Evolutionary conservation across 1,140 invertebrate genomes (phyloP).

Genomic region (Drosophila pruinosa): DNA sequence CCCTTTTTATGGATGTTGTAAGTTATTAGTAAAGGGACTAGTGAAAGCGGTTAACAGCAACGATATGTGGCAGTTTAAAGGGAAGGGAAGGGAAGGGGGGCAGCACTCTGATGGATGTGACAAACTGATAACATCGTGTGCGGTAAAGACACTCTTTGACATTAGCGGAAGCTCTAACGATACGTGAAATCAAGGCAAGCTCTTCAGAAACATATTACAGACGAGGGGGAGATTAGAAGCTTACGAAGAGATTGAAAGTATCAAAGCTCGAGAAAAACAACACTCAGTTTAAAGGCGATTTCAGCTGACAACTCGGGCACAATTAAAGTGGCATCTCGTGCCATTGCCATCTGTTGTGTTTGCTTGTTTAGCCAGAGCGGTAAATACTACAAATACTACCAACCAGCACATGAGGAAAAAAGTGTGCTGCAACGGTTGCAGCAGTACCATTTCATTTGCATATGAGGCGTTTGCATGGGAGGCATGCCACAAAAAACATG

Average conservation of each 20-base stretch:
- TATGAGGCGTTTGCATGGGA: slow-evolving; percentile 18
- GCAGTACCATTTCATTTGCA: slow-evolving; percentile 74
- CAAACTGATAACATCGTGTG: slow-evolving; percentile 15
- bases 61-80: background rate
- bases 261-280: background rate
- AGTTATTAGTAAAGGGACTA: slow-evolving; percentile 25
- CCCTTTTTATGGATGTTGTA: slow-evolving; percentile 53
- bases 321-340: background rate
- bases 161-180: background rate
- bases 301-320: background rate
- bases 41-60: slow-evolving; percentile 23
- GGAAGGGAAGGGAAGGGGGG: background rate
- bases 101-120: slow-evolving; percentile 14
- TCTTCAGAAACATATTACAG: background rate
- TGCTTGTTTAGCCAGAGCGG: slow-evolving; percentile 54
- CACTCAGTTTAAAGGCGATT: background rate
- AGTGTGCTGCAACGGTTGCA: slow-evolving; percentile 23
- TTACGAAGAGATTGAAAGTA: background rate
- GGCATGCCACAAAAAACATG: slow-evolving; percentile 40
- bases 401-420: background rate
- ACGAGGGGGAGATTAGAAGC: background rate
- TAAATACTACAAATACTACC: slow-evolving; percentile 57
- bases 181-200: background rate
- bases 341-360: slow-evolving; percentile 28
- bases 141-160: background rate